Evolutionary conservation across 2,888 invertebrate genomes (phyloP), one percentile per base, ranked within the genome.

Genomic region (Agrypnus murinus): DNA sequence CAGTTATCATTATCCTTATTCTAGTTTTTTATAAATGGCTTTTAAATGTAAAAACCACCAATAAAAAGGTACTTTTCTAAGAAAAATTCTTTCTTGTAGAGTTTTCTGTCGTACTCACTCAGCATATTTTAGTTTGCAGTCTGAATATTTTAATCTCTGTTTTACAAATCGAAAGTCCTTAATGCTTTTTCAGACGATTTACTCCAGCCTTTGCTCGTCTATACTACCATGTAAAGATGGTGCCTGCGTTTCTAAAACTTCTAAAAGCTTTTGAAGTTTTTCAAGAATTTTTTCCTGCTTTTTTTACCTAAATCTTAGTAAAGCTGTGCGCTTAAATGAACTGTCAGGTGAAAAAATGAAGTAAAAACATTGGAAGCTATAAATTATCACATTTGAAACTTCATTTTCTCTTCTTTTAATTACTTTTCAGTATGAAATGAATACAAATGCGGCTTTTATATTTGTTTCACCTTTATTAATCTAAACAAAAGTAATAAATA

Each of bases 371-470:
- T n/a, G n/a, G 31, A 50, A 50, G 50, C 25, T 31, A 31, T 50
- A 50, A 50, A 50, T 50, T 50, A 50, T 31, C 50, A 19, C 50
- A 50, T 50, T 50, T 50, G 31, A 25, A 25, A 31, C 50, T 31
- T 31, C 50, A 50, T 19, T 50, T 50, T 50, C 50, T 12, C 50
- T 50, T 5, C 25, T 25, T n/a, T 48, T 50, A 50, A 31, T 50
- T 19, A 31, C 50, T 31, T 48, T 48, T 50, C 31, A 31, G 50
- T 50, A 25, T 25, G 25, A 25, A 25, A 25, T 25, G 25, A 25
- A 25, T 25, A 25, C 25, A 25, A 5, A 25, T 25, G 25, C 5
- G 25, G 5, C 5, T 25, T 25, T 25, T 5, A 25, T 25, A 25
- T 25, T 3, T 25, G 25, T 5, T n/a, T n/a, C n/a, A n/a, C n/a